These are phyloP conservation scores for Rhabdomys dilectus DNA, from an alignment of 2,113 vertebrate genomes.

Conservation along the genomic window DNA sequence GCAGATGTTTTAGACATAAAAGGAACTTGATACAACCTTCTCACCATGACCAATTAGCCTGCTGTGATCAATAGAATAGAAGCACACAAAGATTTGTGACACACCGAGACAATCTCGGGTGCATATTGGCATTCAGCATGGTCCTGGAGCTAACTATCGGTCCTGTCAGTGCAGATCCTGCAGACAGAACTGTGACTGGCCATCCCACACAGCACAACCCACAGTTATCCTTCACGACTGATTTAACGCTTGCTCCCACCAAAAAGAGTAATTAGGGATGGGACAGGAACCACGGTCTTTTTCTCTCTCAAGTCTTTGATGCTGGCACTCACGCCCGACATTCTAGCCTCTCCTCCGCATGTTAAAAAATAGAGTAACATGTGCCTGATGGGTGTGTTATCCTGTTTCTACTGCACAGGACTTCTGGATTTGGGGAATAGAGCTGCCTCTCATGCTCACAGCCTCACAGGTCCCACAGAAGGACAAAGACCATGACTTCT, in stretches of 20 bases:
- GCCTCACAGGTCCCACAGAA: not conserved
- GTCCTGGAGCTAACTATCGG: not conserved
- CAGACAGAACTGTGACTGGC: not conserved
- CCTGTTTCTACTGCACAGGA: not conserved
- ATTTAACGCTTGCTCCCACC: not conserved
- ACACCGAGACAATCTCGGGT: not conserved
- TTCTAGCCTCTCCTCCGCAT: not conserved
- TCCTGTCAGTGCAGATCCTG: not conserved
- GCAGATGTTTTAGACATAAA: not conserved
- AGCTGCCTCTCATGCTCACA: not conserved
- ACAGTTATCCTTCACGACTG: not conserved
- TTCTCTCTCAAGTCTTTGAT: not conserved
- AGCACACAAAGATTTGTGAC: not conserved
- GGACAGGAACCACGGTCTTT: not conserved
- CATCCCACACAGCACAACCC: not conserved
- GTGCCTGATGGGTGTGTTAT: not conserved
- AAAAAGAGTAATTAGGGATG: not conserved
- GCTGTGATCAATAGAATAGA: not conserved
- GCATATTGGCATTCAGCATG: not conserved
- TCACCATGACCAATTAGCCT: not conserved
- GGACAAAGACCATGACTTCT: not conserved
- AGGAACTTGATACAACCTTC: not conserved
- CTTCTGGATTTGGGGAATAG: not conserved
- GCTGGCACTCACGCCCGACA: not conserved
- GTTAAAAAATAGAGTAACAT: not conserved